Conservation (phyloP, 2,888 invertebrate species). For the Rapana venosa region DNA sequence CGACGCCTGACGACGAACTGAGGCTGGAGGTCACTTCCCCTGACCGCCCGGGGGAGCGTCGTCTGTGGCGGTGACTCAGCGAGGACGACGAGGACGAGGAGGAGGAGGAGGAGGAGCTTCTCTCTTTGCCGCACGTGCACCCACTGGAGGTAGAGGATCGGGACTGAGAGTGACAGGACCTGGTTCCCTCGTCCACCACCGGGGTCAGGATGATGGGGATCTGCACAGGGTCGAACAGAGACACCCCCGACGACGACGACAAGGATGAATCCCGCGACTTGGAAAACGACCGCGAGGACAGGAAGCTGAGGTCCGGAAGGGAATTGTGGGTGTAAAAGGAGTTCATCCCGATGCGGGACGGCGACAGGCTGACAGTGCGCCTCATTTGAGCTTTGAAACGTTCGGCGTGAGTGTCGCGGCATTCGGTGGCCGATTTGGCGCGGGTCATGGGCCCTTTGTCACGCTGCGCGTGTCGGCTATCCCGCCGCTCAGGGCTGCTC, state of each 20-base stretch:
- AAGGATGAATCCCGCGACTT: conserved; percentile 45
- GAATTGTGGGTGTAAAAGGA: conserved; percentile 67
- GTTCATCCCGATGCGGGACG: conserved; percentile 58
- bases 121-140: conserved; percentile 45
- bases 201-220: conserved; percentile 59
- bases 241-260: conserved; percentile 48
- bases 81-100: background rate
- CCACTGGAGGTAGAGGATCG: conserved; percentile 52
- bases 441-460: conserved; percentile 10
- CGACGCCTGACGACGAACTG: conserved; percentile 61
- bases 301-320: conserved; percentile 70
- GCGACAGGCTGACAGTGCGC: conserved; percentile 54
- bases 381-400: conserved; percentile 41
- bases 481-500: background rate
- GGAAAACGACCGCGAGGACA: conserved; percentile 40
- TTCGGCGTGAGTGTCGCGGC: conserved; percentile 35
- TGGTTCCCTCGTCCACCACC: conserved; percentile 46
- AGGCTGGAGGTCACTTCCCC: conserved; percentile 47
- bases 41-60: background rate
- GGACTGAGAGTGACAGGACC: conserved; percentile 53
- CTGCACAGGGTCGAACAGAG: conserved; percentile 67
- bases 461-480: background rate
- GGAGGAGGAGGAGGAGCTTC: background rate
- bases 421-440: conserved; percentile 41
- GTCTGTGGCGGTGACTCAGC: background rate